phyloP scores from a whole-genome alignment of 1,140 invertebrate species.

The Cydia splendana region DNA sequence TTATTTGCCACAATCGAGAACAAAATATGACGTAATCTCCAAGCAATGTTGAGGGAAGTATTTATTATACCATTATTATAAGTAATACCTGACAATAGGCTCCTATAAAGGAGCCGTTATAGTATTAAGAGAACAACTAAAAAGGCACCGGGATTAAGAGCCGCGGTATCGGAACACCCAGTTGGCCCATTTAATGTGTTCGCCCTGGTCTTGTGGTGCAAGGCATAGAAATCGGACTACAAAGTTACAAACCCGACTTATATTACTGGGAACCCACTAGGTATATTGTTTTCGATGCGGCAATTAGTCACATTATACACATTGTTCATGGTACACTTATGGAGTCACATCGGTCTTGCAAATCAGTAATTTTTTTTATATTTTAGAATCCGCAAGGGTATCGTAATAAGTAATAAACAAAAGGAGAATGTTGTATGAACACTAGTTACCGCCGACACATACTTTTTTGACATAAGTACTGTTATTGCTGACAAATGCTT shows the following conservation, averaged over 20 bases:
- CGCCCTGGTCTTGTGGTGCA: background rate
- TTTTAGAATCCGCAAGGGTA: no score
- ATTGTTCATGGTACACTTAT: no score
- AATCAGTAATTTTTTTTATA: no score
- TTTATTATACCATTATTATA: constrained; percentile 20
- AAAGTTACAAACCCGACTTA: background rate
- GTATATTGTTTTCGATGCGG: no score
- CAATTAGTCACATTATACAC: no score
- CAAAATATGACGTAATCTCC: background rate
- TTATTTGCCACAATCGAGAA: background rate
- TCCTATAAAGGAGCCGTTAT: constrained; percentile 11
- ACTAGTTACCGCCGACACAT: no score
- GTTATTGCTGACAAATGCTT: no score
- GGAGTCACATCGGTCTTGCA: no score
- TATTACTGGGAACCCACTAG: no score
- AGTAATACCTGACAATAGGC: constrained; percentile 6
- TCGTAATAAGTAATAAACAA: no score
- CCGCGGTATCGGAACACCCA: background rate
- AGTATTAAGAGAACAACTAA: constrained; percentile 5
- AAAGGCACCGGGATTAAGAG: constrained; percentile 13
- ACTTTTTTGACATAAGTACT: no score
- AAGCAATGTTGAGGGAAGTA: background rate
- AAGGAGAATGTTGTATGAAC: no score
- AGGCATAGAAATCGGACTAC: background rate
- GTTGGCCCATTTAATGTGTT: constrained; percentile 1